A percentile compares a stretch with the other conserved stretches of the same genome.
Conservation (phyloP, 2,113 vertebrate genomes). For the Thunnus thynnus region DNA sequence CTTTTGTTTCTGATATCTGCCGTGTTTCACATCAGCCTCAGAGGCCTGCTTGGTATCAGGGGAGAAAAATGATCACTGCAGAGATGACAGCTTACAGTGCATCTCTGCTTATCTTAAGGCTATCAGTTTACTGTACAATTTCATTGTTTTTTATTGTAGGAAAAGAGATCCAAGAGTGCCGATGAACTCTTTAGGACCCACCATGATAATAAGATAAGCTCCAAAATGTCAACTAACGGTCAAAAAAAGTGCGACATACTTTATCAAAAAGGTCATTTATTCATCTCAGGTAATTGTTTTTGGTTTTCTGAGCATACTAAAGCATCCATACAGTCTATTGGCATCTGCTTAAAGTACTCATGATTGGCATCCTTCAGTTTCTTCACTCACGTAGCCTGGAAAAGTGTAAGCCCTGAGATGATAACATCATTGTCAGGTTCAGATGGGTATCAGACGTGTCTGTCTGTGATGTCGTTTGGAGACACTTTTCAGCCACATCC, state of each 20-base stretch:
- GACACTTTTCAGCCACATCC: not conserved
- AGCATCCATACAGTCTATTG: not conserved
- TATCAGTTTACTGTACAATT: constrained; percentile 24
- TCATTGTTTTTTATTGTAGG: not conserved
- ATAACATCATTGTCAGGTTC: not conserved
- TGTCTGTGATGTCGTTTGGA: no score
- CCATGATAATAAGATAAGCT: no score
- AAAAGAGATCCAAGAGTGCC: not conserved
- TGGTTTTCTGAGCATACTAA: not conserved
- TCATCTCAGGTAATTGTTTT: constrained; percentile 8
- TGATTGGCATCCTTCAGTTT: not conserved
- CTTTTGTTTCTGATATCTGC: constrained; percentile 56
- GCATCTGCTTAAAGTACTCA: not conserved
- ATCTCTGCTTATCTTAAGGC: constrained; percentile 3
- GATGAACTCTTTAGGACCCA: not conserved
- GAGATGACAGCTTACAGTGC: constrained; percentile 30
- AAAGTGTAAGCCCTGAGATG: not conserved
- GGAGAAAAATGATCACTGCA: constrained; percentile 48
- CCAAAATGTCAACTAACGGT: not conserved
- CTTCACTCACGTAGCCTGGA: not conserved
- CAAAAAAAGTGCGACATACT: not conserved
- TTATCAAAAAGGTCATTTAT: not conserved
- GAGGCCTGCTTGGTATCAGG: constrained; percentile 28
- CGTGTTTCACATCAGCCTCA: constrained; percentile 47
- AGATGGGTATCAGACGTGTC: not conserved